Evolutionary conservation across 2,797 vertebrate genomes (phyloP), one percentile per base, ranked within the genome.

Genomic region (Carcharodon carcharias): DNA sequence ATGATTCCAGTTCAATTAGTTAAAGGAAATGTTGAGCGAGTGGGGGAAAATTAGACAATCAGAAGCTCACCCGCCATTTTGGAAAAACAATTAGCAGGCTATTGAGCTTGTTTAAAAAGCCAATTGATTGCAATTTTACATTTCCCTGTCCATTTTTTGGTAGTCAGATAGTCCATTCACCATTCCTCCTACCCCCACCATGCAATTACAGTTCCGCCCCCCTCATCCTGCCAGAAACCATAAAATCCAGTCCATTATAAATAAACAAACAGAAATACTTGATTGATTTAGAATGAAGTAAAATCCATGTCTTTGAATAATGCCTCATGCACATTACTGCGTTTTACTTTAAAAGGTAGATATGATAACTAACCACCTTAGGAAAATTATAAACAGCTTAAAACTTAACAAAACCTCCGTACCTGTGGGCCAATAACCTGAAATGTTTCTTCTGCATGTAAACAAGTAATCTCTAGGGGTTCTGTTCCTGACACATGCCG

Each of bases 351-450:
- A 61, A 91, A 63, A 61, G 14, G 16, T 40, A 80, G 4, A 40
- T 40, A n/a, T 77, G 69, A 18, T 2, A 50, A 92, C 11, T 23
- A 65, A 67, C 4, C n/a, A 67, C 4, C 3, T 2, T n/a, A 26
- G 56, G 80, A 65, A 87, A 58, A 63, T 96, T 61, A 35, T 18
- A 63, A 56, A 16, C 80, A 87, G 96, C 35, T 12, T 28, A 63
- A 92, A 45, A 89, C n/a, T 45, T 58, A 11, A n/a, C 45, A 85
- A 92, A 45, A 89, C n/a, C 28, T 58, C 12, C 12, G 96, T 98
- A 99, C 99, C 99, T 99, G 99, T 96, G 99, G 99, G 73, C 99
- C 99, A 96, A 99, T 99, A 97, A 99, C 99, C 96, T 98, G 98
- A 97, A 99, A 99, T 56, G 99, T 99, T 97, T 99, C 99, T 97